Conservation (phyloP, 2,113 vertebrate species). For the Galbula dea region DNA sequence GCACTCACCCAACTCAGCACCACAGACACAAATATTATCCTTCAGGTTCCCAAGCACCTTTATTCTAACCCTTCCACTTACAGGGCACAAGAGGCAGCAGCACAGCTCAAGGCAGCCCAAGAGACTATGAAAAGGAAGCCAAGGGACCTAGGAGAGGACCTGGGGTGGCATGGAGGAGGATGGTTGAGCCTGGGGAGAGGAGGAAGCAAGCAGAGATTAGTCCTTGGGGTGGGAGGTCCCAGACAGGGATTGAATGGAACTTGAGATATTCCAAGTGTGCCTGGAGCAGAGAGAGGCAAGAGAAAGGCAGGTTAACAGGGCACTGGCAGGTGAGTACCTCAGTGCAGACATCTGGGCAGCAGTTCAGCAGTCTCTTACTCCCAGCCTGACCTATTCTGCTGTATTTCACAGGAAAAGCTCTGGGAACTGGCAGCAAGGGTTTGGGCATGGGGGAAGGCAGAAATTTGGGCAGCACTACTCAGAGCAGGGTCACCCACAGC, state of each 20-base stretch:
- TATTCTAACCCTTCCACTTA: background rate
- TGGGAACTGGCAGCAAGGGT: background rate
- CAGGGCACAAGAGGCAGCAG: background rate
- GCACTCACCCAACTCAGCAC: background rate
- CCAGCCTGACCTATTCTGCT: background rate
- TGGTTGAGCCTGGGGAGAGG: background rate
- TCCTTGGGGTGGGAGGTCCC: background rate
- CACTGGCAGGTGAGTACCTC: background rate
- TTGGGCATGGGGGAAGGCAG: background rate
- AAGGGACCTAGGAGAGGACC: background rate
- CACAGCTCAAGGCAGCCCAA: background rate
- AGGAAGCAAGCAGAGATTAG: background rate
- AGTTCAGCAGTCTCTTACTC: background rate
- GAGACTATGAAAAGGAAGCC: background rate
- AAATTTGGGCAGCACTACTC: background rate
- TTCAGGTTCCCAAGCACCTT: background rate
- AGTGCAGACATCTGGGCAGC: background rate
- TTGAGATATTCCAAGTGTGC: background rate
- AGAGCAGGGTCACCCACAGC: background rate
- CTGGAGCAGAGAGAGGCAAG: background rate
- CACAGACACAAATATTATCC: background rate
- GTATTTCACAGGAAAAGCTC: background rate
- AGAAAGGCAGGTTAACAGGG: background rate
- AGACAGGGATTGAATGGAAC: background rate
- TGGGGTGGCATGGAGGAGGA: background rate